phyloP scores from a whole-genome alignment of 1,140 invertebrate genomes.

The Acromyrmex heyeri region DNA sequence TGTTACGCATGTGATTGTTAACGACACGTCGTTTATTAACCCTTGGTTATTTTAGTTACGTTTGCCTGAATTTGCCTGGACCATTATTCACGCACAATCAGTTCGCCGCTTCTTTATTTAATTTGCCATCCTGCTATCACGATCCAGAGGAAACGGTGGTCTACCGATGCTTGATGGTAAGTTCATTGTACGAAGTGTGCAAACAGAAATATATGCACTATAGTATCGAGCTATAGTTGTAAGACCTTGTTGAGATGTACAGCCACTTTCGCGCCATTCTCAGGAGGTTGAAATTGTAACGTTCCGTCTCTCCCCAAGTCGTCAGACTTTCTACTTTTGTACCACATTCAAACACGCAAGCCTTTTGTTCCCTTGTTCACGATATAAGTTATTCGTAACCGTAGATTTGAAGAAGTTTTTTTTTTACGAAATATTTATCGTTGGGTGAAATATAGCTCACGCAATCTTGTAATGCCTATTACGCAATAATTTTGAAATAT shows the following conservation, averaged over 20 bases:
- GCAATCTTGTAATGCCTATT: not conserved
- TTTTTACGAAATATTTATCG: not conserved
- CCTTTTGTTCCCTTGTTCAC: conserved; percentile 38
- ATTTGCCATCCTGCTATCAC: conserved; percentile 80
- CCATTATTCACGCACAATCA: conserved; percentile 31
- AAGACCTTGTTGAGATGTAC: conserved; percentile 27
- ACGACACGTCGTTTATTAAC: conserved; percentile 11
- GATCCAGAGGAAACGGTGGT: conserved; percentile 77
- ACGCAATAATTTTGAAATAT: not conserved
- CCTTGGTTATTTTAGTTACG: conserved; percentile 79
- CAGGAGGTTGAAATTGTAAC: conserved; percentile 27
- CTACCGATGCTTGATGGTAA: conserved; percentile 85
- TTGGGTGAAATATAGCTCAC: not conserved
- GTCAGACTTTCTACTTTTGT: conserved; percentile 47
- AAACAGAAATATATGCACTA: not conserved
- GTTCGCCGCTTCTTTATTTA: conserved; percentile 78
- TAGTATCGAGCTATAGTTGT: not conserved
- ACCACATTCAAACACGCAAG: conserved; percentile 24
- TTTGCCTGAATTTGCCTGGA: conserved; percentile 80
- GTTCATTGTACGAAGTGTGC: conserved; percentile 64
- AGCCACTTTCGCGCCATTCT: conserved; percentile 37
- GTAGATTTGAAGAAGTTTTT: not conserved
- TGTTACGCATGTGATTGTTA: conserved; percentile 19
- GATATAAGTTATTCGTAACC: not conserved
- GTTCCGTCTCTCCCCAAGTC: conserved; percentile 28